Percentiles rank a stretch among this genome's conserved stretches.
Conservation (phyloP, 2,797 vertebrate genomes). For the Melanotaenia parkinsoni region DNA sequence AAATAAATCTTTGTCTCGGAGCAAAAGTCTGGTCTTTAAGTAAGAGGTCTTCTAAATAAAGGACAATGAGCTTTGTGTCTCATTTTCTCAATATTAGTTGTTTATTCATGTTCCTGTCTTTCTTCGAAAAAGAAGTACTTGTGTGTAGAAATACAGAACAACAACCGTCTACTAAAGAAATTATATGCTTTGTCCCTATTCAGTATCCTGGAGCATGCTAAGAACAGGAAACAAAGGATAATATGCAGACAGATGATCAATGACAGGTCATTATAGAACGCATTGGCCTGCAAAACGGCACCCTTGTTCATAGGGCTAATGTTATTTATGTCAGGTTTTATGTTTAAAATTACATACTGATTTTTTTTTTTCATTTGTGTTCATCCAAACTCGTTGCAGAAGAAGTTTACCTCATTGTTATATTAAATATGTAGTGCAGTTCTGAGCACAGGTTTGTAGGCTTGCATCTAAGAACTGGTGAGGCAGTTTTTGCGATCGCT, state of each 20-base stretch:
- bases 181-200: conserved; percentile 45
- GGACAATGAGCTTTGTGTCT: conserved; percentile 5
- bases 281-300: neutral
- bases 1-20: conserved; percentile 5
- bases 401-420: neutral
- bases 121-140: conserved; percentile 42
- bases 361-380: neutral
- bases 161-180: conserved; percentile 62
- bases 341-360: neutral
- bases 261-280: neutral
- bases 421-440: neutral
- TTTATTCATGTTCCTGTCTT: conserved; percentile 28
- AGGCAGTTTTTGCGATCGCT: neutral
- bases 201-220: conserved; percentile 58
- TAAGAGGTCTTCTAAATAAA: no score
- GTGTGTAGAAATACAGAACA: conserved; percentile 46
- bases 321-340: neutral
- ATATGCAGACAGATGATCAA: conserved; percentile 31
- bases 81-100: conserved; percentile 23
- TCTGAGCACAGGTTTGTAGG: neutral
- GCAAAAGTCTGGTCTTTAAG: no score
- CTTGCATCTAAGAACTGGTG: neutral
- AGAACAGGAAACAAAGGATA: conserved; percentile 58
- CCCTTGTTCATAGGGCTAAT: neutral
- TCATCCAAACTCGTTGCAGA: neutral